Evolutionary conservation across 2,113 vertebrate genomes (phyloP).

Genomic region (Silurus glanis): DNA sequence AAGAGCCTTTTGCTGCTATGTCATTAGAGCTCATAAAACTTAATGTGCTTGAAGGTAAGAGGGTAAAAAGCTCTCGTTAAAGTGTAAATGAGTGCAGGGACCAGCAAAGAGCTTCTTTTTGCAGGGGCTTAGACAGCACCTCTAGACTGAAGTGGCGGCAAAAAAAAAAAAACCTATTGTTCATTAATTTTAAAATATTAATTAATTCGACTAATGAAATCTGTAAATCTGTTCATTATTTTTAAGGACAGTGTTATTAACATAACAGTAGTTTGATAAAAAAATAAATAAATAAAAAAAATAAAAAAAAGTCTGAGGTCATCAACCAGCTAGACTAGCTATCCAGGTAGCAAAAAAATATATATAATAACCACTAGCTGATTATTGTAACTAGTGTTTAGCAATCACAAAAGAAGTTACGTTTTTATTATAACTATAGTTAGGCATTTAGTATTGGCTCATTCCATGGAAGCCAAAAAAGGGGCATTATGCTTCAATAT

Average conservation of each 20-base stretch:
- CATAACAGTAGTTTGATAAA: not conserved
- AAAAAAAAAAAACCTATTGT: not conserved
- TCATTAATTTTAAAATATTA: not conserved
- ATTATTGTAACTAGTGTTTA: not conserved
- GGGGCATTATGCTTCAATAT: not conserved
- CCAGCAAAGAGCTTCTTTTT: constrained; percentile 53
- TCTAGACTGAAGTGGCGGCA: not conserved
- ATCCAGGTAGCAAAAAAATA: not conserved
- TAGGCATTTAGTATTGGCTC: not conserved
- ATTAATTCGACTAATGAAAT: constrained; percentile 8
- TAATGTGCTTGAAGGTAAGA: constrained; percentile 31
- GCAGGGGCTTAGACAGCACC: not conserved
- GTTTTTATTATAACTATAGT: not conserved
- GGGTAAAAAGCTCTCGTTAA: constrained; percentile 66
- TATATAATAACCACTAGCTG: not conserved
- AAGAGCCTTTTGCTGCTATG: constrained; percentile 66
- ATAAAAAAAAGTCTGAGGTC: not conserved
- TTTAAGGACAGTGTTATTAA: not conserved
- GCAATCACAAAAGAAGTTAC: not conserved
- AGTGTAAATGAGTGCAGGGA: constrained; percentile 64
- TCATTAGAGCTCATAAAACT: constrained; percentile 69
- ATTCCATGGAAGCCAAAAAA: not conserved
- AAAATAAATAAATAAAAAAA: not conserved
- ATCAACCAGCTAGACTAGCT: not conserved
- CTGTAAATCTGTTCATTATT: not conserved